phyloP scores from a whole-genome alignment of 2,797 vertebrate genomes.

The Rhodeus uyekii region DNA sequence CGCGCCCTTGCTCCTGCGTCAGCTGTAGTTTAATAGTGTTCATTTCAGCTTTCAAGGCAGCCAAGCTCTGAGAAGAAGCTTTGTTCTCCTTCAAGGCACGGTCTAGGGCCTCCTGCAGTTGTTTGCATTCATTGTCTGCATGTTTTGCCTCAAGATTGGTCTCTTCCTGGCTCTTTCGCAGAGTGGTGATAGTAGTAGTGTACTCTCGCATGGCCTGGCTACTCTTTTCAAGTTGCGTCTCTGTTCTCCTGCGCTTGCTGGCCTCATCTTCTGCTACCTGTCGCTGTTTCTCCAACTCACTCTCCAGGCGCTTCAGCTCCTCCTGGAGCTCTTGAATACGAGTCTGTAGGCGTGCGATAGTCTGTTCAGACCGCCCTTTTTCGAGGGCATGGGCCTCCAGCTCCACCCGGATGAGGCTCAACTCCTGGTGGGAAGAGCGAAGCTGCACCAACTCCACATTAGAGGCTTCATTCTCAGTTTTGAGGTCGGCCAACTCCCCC shows the following conservation, averaged over 20 bases:
- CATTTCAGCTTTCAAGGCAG: constrained; percentile 75
- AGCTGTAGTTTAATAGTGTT: constrained; percentile 84
- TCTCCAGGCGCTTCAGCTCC: constrained; percentile 84
- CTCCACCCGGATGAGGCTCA: constrained; percentile 78
- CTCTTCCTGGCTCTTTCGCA: constrained; percentile 87
- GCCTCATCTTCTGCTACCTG: constrained; percentile 82
- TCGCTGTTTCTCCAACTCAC: constrained; percentile 83
- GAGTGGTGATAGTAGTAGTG: constrained; percentile 77
- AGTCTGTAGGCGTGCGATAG: constrained; percentile 78
- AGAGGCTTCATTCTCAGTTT: constrained; percentile 78
- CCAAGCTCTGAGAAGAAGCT: constrained; percentile 74
- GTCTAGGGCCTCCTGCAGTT: constrained; percentile 84
- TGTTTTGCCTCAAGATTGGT: constrained; percentile 77
- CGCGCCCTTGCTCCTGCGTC: constrained; percentile 82
- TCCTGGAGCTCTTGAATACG: constrained; percentile 87
- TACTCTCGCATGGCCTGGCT: constrained; percentile 80
- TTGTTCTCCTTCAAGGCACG: constrained; percentile 83
- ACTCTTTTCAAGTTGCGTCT: constrained; percentile 84
- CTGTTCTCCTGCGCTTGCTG: constrained; percentile 79
- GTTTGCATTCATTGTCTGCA: constrained; percentile 79
- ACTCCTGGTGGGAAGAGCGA: constrained; percentile 82
- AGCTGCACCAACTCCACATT: constrained; percentile 78
- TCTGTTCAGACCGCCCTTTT: constrained; percentile 82
- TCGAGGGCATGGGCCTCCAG: constrained; percentile 84
- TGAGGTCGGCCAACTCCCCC: constrained; percentile 81